A percentile compares a stretch with the other conserved stretches of the same genome.
Conservation (phyloP, 2,797 vertebrate species). For the Graptemys geographica region DNA sequence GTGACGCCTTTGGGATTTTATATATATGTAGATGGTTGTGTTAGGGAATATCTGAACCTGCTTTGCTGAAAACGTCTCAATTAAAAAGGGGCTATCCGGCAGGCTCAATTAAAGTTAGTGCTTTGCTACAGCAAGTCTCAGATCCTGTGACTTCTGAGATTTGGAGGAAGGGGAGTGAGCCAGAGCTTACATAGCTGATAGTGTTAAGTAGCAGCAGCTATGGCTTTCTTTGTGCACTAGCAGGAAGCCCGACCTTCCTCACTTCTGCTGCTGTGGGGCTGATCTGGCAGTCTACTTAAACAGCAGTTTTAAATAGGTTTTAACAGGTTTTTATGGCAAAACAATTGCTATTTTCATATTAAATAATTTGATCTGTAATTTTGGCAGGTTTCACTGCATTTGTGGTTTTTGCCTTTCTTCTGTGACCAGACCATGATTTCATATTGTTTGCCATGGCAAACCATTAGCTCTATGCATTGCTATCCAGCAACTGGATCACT, state of each 20-base stretch:
- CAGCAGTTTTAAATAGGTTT: rapidly evolving
- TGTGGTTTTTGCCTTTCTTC: neutral
- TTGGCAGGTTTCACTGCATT: neutral
- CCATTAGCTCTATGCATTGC: neutral
- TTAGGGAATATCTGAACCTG: neutral
- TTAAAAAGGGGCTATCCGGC: neutral
- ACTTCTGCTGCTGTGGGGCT: rapidly evolving
- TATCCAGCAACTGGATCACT: rapidly evolving
- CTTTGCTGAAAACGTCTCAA: neutral
- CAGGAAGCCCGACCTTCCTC: neutral
- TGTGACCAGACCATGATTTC: neutral
- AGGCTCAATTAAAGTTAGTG: neutral
- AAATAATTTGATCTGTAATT: neutral
- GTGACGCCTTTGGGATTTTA: neutral
- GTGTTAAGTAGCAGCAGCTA: neutral
- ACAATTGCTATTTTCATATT: neutral
- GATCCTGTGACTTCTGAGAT: neutral
- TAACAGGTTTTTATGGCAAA: rapidly evolving
- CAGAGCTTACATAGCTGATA: rapidly evolving
- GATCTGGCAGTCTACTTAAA: neutral
- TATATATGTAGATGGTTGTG: neutral
- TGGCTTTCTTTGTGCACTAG: neutral
- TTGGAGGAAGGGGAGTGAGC: rapidly evolving
- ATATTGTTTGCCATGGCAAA: rapidly evolving
- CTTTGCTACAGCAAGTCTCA: neutral